These are phyloP conservation scores for Onychostoma macrolepis DNA, from an alignment of 2,113 vertebrate genomes.

Conservation along the genomic window DNA sequence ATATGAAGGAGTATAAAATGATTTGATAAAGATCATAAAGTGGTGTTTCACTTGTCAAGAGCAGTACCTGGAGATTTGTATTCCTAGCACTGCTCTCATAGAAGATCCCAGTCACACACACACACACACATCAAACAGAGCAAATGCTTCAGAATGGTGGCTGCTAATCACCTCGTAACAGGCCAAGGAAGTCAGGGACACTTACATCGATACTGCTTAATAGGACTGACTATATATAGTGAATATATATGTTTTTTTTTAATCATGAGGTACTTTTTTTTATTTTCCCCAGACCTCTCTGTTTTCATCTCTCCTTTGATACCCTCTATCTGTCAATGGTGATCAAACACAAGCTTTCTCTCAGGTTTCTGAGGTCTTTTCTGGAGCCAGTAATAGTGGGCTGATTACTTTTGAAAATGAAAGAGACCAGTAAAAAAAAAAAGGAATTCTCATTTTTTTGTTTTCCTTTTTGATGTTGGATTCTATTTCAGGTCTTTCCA, in stretches of 20 bases:
- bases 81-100: neutral
- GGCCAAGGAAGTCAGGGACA: neutral
- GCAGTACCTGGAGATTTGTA: neutral
- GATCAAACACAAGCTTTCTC: conserved; percentile 40
- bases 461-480: conserved; percentile 52
- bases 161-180: neutral
- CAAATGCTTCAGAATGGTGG: neutral
- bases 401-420: conserved; percentile 43
- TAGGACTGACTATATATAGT: neutral
- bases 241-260: neutral
- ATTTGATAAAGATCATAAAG: neutral
- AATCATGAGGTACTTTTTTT: neutral
- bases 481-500: conserved; percentile 52
- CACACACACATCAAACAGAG: neutral
- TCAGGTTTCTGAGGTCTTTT: conserved; percentile 37
- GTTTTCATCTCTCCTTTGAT: conserved; percentile 33
- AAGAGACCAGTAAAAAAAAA: conserved; percentile 10
- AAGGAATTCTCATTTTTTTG: conserved; percentile 6
- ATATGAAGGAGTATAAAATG: neutral
- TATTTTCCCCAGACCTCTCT: neutral
- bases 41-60: neutral
- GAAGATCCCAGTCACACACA: neutral
- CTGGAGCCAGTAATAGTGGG: conserved; percentile 33
- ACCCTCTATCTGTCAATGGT: conserved; percentile 6
- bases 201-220: neutral